A percentile compares a stretch with the other conserved stretches of the same genome.
Conservation (phyloP, 2,888 invertebrate genomes). For the Seira ritae region DNA sequence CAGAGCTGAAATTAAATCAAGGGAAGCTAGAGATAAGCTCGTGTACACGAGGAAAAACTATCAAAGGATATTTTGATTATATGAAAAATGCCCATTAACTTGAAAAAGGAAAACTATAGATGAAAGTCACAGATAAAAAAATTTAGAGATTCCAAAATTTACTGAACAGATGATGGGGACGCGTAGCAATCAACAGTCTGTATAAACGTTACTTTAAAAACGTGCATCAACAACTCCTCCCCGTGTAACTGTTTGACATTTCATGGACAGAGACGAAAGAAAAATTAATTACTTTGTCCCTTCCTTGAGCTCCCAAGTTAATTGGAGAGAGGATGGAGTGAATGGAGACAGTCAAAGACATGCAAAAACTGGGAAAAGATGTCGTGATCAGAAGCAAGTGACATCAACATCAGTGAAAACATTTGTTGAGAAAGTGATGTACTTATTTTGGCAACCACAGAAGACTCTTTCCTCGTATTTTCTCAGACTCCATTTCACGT, state of each 20-base stretch:
- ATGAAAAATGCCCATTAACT: no score
- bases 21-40: background rate
- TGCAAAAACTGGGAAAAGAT: no score
- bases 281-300: slow-evolving; percentile 62
- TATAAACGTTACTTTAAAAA: background rate
- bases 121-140: no score
- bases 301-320: slow-evolving; percentile 33
- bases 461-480: no score
- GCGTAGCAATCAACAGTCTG: slow-evolving; percentile 24
- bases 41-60: no score
- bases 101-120: no score
- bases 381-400: no score
- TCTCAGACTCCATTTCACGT: no score
- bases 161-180: background rate
- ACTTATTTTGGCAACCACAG: background rate
- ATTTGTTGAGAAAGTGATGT: slow-evolving; percentile 28
- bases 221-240: slow-evolving; percentile 41
- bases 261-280: slow-evolving; percentile 64
- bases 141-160: no score
- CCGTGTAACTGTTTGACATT: slow-evolving; percentile 52
- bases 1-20: slow-evolving; percentile 19
- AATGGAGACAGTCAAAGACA: background rate
- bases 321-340: slow-evolving; percentile 34
- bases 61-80: no score
- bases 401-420: slow-evolving; percentile 7